A percentile compares a stretch with the other conserved stretches of the same genome.
phyloP scores from a whole-genome alignment of 2,888 invertebrate species.

The Diachrysia chrysitis region DNA sequence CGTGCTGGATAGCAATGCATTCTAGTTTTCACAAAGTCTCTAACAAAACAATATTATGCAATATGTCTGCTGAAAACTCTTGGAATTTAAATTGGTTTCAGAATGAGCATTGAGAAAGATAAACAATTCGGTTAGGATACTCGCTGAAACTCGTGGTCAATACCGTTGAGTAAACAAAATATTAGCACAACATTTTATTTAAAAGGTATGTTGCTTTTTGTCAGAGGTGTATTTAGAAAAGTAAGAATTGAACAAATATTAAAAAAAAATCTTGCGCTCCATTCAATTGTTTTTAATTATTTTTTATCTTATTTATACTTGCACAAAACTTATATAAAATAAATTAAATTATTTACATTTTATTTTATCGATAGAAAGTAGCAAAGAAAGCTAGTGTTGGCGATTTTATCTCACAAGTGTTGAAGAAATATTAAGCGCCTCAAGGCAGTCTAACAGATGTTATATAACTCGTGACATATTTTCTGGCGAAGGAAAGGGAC shows the following conservation, averaged over 20 bases:
- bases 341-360: too few species aligned
- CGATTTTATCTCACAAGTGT: constrained; percentile 2
- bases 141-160: neutral
- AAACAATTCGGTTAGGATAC: neutral
- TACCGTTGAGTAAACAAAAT: constrained; percentile 1
- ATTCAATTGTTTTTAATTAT: neutral
- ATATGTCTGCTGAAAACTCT: constrained; percentile 1
- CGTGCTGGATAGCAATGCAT: neutral
- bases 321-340: neutral
- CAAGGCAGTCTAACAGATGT: constrained; percentile 2
- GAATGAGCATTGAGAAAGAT: constrained; percentile 4
- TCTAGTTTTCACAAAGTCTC: neutral
- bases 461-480: constrained; percentile 1
- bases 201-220: neutral
- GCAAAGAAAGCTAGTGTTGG: neutral
- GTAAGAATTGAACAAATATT: neutral
- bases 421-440: constrained; percentile 4
- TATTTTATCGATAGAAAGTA: constrained; percentile 4
- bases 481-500: constrained; percentile 4
- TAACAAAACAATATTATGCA: constrained; percentile 1
- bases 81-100: neutral
- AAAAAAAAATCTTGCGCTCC: neutral
- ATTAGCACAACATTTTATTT: neutral
- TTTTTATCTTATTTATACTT: neutral
- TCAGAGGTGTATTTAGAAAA: neutral